Evolutionary conservation across 2,797 vertebrate genomes (phyloP), one percentile per base, ranked within the genome.

Genomic region (Onychomys torridus): DNA sequence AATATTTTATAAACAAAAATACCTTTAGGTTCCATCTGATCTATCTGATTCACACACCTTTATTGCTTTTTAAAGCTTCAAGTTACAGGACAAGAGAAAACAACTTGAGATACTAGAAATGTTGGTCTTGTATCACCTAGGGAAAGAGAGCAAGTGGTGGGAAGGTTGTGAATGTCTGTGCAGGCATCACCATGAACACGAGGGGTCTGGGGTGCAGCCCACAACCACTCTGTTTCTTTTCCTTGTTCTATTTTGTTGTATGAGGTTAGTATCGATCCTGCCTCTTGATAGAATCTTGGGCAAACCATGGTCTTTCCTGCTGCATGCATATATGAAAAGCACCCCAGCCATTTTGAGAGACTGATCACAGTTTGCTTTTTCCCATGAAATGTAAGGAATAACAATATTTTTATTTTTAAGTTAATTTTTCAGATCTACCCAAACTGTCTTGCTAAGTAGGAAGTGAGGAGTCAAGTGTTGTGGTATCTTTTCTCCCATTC

Each of bases 1-100:
- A 79, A 77, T 40, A 21, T 93, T 92, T 88, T 93, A 86, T 82
- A 83, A 93, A 95, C 84, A 71, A 69, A 79, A 96, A 91, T 96
- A 89, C 91, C 29, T 87, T 97, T 37, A 93, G 71, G 3, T 96
- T 85, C 34, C 6, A 84, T 78, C 46, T 83, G 37, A 89, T 93
- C 92, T 97, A 96, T 89, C 69, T 25, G 52, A 92, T 81, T 2
- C 23, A 16, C 34, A 16, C 34, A 69, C 10, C 21, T 82, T 88
- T 93, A 96, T 90, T 94, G 21, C 37, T 92, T 96, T 94, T 91
- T 91, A 75, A 96, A 96, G 93, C 82, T 93, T 84, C 46, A 94
- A 59, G 52, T 92, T 93, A 16, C 6, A 88, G 83, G 84, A 88
- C 17, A 87, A 79, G 23, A 93, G 57, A 49, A 89, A 77, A 52